phyloP scores from a whole-genome alignment of 2,113 vertebrate species.

The Proteles cristata region DNA sequence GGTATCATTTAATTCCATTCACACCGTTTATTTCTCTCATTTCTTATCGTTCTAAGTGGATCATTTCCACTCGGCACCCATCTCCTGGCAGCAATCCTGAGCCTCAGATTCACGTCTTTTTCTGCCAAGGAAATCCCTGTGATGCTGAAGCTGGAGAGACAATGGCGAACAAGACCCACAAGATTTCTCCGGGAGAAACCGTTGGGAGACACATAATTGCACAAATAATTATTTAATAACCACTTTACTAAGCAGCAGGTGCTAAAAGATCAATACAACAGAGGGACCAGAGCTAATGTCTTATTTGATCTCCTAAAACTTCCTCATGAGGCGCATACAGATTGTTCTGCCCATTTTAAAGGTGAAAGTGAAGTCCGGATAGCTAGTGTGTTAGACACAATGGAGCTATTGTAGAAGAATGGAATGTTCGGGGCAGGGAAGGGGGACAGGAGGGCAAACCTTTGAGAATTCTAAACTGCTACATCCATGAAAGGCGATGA shows the following conservation, averaged over 20 bases:
- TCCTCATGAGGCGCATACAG: background rate
- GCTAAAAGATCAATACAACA: background rate
- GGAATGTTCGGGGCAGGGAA: background rate
- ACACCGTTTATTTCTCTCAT: background rate
- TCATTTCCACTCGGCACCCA: background rate
- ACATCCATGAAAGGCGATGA: background rate
- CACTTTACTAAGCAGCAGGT: background rate
- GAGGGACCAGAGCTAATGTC: background rate
- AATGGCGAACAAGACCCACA: background rate
- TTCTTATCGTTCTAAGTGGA: background rate
- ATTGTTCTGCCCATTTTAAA: background rate
- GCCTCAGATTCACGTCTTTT: background rate
- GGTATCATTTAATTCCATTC: background rate
- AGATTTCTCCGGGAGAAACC: background rate
- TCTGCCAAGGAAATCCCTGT: background rate
- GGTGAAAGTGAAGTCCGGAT: background rate
- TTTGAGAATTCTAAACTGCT: background rate
- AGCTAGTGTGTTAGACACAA: background rate
- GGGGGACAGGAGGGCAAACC: accelerated
- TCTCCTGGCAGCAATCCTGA: background rate
- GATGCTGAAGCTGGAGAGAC: background rate
- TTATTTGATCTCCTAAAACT: background rate
- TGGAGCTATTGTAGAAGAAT: background rate
- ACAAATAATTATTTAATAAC: background rate
- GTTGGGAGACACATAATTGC: background rate